A percentile compares a stretch with the other conserved stretches of the same genome.
phyloP scores from a whole-genome alignment of 1,140 invertebrate species.

The Aphelenchoides fujianensis region DNA sequence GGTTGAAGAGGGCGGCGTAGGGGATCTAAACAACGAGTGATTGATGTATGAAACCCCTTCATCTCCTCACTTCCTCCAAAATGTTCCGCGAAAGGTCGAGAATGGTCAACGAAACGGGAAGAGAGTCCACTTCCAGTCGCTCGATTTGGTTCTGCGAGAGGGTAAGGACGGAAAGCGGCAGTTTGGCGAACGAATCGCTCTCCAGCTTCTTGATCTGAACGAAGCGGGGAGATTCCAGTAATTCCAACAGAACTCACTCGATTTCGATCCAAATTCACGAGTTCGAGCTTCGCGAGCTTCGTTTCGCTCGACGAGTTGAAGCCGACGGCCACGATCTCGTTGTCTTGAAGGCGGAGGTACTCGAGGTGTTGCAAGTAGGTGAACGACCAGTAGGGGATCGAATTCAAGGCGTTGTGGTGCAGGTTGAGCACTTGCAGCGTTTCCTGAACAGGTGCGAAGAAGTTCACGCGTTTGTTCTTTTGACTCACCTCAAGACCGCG shows the following conservation, averaged over 20 bases:
- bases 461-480: not conserved
- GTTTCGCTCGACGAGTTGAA: conserved; percentile 29
- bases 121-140: conserved; percentile 26
- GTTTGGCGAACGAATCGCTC: conserved; percentile 11
- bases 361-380: conserved; percentile 39
- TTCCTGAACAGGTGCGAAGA: conserved; percentile 22
- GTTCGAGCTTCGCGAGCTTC: conserved; percentile 40
- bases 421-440: conserved; percentile 39
- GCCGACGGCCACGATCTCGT: conserved; percentile 24
- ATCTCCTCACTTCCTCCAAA: conserved; percentile 35
- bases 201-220: conserved; percentile 37
- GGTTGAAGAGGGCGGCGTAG: conserved; percentile 30
- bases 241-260: conserved; percentile 26
- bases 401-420: conserved; percentile 21
- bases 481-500: conserved; percentile 43
- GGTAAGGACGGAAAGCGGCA: conserved; percentile 47
- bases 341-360: conserved; percentile 39
- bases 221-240: not conserved
- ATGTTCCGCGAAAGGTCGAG: conserved; percentile 43
- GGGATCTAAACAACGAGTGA: conserved; percentile 38
- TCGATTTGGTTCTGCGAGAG: conserved; percentile 42
- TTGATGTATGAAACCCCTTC: conserved; percentile 5
- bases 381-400: conserved; percentile 41
- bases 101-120: conserved; percentile 38
- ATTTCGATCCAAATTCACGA: conserved; percentile 38